Conservation (phyloP, 1,140 invertebrate species). For the Ganaspis sp. region DNA sequence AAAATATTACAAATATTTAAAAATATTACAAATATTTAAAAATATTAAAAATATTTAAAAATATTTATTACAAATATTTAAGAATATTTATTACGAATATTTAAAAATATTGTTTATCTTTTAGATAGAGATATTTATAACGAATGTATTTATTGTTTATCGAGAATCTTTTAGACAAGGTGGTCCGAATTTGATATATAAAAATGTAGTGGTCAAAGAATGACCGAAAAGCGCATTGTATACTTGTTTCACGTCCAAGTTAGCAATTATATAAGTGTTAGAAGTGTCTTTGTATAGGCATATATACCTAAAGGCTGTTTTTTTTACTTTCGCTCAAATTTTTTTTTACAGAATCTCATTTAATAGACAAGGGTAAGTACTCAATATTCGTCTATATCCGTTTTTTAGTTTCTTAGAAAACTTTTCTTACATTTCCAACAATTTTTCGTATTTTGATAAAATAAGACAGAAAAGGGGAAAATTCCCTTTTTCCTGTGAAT, state of each 20-base stretch:
- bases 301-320: conserved; percentile 6
- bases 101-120: too few species aligned
- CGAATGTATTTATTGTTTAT: too few species aligned
- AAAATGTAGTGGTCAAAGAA: background rate
- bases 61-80: too few species aligned
- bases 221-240: background rate
- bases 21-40: too few species aligned
- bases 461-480: too few species aligned
- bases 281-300: background rate
- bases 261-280: conserved; percentile 12
- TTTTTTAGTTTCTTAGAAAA: background rate
- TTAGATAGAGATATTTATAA: too few species aligned
- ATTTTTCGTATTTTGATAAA: conserved; percentile 24
- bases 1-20: too few species aligned
- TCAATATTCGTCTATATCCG: background rate
- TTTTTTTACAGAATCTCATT: conserved; percentile 16
- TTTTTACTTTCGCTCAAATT: conserved; percentile 1
- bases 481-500: too few species aligned
- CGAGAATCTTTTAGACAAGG: too few species aligned
- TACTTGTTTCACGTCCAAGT: background rate
- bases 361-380: background rate
- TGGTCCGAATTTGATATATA: background rate
- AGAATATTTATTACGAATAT: too few species aligned
- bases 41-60: too few species aligned
- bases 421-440: conserved; percentile 11